Evolutionary conservation across 2,797 vertebrate species (phyloP).

Genomic region (Hippopotamyrus pictus): DNA sequence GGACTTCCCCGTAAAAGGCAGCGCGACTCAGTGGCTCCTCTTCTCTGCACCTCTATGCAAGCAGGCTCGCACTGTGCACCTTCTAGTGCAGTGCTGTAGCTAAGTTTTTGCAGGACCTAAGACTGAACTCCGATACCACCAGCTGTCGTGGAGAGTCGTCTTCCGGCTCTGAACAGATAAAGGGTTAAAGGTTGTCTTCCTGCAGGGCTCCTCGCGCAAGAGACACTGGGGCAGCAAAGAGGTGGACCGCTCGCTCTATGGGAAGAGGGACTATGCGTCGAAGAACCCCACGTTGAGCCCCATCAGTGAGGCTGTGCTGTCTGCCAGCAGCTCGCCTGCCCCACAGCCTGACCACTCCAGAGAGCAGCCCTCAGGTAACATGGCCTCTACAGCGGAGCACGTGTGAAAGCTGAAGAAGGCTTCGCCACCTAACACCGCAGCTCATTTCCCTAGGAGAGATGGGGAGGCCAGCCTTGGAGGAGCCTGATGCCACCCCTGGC

Average conservation of each 20-base stretch:
- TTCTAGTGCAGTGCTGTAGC: background rate
- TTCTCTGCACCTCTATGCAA: background rate
- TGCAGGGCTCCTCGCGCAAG: conserved; percentile 20
- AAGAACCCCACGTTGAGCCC: conserved; percentile 64
- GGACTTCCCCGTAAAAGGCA: background rate
- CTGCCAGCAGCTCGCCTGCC: conserved; percentile 27
- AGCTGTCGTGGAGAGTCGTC: background rate
- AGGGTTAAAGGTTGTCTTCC: background rate
- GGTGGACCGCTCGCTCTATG: conserved; percentile 62
- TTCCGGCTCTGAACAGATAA: background rate
- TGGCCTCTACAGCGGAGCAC: background rate
- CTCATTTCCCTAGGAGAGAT: conserved; percentile 24
- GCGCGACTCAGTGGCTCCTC: background rate
- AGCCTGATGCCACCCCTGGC: background rate
- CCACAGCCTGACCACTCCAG: background rate
- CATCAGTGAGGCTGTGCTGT: conserved; percentile 49
- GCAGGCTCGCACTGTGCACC: background rate
- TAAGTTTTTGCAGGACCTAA: background rate
- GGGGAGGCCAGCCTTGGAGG: background rate
- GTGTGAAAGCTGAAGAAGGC: background rate
- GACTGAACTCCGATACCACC: background rate
- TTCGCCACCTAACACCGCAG: background rate
- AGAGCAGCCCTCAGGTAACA: conserved; percentile 28
- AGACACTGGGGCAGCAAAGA: conserved; percentile 51
- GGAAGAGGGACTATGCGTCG: conserved; percentile 59